Base-by-base conservation (phyloP, 2,888 invertebrate genomes). In the Polydrusus tereticollis region DNA sequence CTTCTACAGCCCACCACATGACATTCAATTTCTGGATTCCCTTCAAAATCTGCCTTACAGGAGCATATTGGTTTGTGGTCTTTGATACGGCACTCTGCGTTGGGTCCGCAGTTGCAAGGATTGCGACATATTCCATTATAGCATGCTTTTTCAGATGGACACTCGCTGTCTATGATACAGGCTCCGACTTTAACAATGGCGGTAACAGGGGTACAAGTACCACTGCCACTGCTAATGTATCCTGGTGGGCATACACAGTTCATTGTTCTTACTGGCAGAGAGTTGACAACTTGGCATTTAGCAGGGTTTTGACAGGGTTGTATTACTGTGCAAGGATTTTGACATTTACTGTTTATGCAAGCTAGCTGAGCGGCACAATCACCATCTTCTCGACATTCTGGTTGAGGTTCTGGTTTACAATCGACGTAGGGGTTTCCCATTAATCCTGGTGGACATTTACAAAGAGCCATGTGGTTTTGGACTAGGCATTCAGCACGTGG, bases 191-290 rank as follows among this genome's bases (percentile, higher is more conserved):
- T 88, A 7, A 87, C 80, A 2, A 86, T 77, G 0, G 92, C 87
- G 43, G 89, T 89, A n/a, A 91, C 91, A 1, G 94, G 91, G 72
- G 91, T 90, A 82, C 95, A 95, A 43, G 92, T 90, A 58, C 94
- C 94, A 77, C 91, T 91, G 66, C 95, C 95, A 76, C 92, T 93
- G 85, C 93, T 94, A 2, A 95, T 90, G 80, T 94, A 96, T 16
- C 96, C 96, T 60, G 94, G 93, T 23, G 96, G 94, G 80, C 97
- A 97, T 2, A 94, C 90, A 82, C 96, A 97, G 38, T 95, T 89
- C 93, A 96, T 94, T 0, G 96, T 95, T 74, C 96, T 89, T 5
- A 96, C 93, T 0, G 96, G 95, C 23, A 92, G 85, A 3, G 95
- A 94, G 0, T 93, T 90, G 21, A 94, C 90, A 0, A 95, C 95